phyloP scores from a whole-genome alignment of 2,113 vertebrate genomes.

The Marmota flaviventris region DNA sequence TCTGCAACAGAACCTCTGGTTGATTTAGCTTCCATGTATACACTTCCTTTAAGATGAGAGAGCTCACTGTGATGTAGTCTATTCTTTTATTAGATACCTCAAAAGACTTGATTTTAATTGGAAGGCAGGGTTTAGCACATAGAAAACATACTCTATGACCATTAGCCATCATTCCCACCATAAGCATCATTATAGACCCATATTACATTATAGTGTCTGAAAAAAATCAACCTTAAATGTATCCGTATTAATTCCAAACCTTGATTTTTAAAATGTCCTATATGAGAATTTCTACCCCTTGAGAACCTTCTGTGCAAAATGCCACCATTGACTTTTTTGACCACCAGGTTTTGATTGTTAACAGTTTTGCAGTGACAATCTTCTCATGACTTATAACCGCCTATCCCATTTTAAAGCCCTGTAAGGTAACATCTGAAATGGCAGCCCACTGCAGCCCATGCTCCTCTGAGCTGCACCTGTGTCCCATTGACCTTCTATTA shows the following conservation, averaged over 20 bases:
- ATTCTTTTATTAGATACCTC: neutral
- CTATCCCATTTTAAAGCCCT: neutral
- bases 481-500: neutral
- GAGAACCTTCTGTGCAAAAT: neutral
- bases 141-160: neutral
- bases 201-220: neutral
- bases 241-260: neutral
- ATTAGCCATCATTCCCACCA: neutral
- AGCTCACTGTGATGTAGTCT: neutral
- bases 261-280: neutral
- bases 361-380: neutral
- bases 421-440: neutral
- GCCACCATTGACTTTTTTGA: neutral
- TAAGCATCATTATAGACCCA: neutral
- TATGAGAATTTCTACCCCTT: neutral
- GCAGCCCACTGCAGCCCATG: neutral
- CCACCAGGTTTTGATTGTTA: neutral
- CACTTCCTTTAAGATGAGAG: neutral
- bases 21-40: neutral
- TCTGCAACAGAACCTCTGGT: slow-evolving; percentile 5
- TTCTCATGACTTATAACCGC: neutral
- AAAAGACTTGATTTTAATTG: slow-evolving; percentile 39
- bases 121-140: neutral
- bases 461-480: too few relatives aligned
- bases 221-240: neutral